These are phyloP conservation scores for Sarotherodon lohbergeri DNA, from an alignment of 2,113 vertebrate species.

Conservation along the genomic window DNA sequence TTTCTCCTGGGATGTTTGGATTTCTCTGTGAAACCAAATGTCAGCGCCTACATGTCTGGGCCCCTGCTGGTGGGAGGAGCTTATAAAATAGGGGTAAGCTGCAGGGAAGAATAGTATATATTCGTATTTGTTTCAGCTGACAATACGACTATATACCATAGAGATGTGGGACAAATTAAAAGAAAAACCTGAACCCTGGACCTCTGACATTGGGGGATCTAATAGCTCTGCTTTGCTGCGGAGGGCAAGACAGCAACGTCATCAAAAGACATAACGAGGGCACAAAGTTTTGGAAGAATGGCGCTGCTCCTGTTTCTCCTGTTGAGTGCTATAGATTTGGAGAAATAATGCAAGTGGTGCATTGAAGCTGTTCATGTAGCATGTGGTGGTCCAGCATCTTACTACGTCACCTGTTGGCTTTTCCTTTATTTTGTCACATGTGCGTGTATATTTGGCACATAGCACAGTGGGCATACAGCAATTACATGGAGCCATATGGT, in stretches of 20 bases:
- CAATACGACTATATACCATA: neutral
- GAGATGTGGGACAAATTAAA: neutral
- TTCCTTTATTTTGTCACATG: neutral
- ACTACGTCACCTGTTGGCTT: neutral
- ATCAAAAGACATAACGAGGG: neutral
- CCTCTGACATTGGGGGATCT: neutral
- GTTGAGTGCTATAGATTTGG: neutral
- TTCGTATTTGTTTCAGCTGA: neutral
- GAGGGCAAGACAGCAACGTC: neutral
- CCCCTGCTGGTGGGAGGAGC: neutral
- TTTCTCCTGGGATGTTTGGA: neutral
- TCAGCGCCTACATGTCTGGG: neutral
- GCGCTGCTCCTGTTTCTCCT: neutral
- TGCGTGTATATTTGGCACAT: neutral
- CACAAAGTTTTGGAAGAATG: neutral
- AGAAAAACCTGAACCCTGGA: neutral
- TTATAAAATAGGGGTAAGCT: neutral
- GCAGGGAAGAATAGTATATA: neutral
- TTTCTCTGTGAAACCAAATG: neutral
- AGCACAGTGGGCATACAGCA: neutral
- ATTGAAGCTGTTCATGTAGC: neutral
- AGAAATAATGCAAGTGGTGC: neutral
- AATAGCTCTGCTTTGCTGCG: neutral
- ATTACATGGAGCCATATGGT: conserved; percentile 30
- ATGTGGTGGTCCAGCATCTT: neutral